These are phyloP conservation scores for Pempheris klunzingeri DNA, from an alignment of 2,797 vertebrate genomes.

Conservation along the genomic window DNA sequence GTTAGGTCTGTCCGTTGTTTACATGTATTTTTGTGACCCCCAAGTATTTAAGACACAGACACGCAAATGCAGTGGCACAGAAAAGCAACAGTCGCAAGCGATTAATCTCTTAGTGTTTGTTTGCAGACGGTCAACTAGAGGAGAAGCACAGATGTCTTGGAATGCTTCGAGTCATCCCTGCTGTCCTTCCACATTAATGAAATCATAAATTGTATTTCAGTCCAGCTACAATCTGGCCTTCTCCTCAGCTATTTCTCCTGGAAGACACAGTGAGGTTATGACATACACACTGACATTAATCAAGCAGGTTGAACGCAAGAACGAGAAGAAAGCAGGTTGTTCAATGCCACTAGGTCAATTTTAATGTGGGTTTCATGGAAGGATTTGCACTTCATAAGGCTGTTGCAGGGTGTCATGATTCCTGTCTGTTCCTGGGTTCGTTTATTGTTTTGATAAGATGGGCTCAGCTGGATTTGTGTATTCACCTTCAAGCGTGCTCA, in stretches of 20 bases:
- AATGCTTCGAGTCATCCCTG: conserved; percentile 53
- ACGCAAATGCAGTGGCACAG: conserved; percentile 4
- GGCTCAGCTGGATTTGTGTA: conserved; percentile 31
- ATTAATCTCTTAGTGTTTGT: conserved; percentile 50
- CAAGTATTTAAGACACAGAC: background rate
- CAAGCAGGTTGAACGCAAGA: too few species aligned
- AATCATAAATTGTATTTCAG: conserved; percentile 57
- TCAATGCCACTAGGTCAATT: conserved; percentile 14
- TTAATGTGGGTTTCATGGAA: conserved; percentile 35
- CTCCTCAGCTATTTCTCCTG: conserved; percentile 5
- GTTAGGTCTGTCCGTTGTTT: conserved; percentile 23
- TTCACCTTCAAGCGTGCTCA: conserved; percentile 11
- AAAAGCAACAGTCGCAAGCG: conserved; percentile 12
- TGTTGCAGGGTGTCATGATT: conserved; percentile 33
- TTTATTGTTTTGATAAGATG: conserved; percentile 31
- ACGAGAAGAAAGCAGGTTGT: conserved; percentile 26
- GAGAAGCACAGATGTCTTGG: conserved; percentile 61
- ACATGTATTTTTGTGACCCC: conserved; percentile 14
- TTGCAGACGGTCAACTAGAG: conserved; percentile 42
- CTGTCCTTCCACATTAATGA: conserved; percentile 63
- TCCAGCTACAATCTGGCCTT: conserved; percentile 44
- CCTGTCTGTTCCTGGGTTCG: background rate
- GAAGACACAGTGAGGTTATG: conserved; percentile 29
- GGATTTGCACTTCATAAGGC: conserved; percentile 27
- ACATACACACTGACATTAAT: conserved; percentile 36